Conservation (phyloP, 2,888 invertebrate genomes). For the Tolmerus cingulatus region DNA sequence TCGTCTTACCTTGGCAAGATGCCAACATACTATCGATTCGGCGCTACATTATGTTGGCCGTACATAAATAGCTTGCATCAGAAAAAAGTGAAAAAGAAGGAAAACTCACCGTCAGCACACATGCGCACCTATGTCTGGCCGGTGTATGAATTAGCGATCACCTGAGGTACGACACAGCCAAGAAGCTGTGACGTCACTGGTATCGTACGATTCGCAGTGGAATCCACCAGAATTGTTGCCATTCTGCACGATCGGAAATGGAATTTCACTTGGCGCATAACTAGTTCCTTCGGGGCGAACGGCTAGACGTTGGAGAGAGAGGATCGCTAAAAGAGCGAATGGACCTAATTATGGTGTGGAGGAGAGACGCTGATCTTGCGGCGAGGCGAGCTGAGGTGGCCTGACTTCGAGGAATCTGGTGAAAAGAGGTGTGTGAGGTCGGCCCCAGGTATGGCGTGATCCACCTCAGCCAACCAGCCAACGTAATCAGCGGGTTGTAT, state of each 20-base stretch:
- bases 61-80: slow-evolving; percentile 1
- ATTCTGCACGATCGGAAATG: slow-evolving; percentile 23
- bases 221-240: slow-evolving; percentile 14
- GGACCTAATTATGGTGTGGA: neutral
- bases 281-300: neutral
- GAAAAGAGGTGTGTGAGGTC: neutral
- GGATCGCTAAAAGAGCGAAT: neutral
- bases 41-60: neutral
- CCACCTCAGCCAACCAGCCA: neutral
- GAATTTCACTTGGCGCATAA: slow-evolving; percentile 16
- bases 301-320: neutral
- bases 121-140: neutral
- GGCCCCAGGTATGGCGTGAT: slow-evolving; percentile 20
- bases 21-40: neutral
- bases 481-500: neutral
- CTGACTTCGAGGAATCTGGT: neutral
- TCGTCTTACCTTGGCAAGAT: slow-evolving; percentile 13
- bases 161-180: slow-evolving; percentile 12
- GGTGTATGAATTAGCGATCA: slow-evolving; percentile 15
- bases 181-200: slow-evolving; percentile 3
- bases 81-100: neutral
- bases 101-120: neutral
- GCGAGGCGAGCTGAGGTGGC: neutral
- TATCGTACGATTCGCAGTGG: slow-evolving; percentile 26
- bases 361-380: neutral